These are phyloP conservation scores for Dendrolimus houi DNA, from an alignment of 2,888 invertebrate genomes.

Conservation along the genomic window DNA sequence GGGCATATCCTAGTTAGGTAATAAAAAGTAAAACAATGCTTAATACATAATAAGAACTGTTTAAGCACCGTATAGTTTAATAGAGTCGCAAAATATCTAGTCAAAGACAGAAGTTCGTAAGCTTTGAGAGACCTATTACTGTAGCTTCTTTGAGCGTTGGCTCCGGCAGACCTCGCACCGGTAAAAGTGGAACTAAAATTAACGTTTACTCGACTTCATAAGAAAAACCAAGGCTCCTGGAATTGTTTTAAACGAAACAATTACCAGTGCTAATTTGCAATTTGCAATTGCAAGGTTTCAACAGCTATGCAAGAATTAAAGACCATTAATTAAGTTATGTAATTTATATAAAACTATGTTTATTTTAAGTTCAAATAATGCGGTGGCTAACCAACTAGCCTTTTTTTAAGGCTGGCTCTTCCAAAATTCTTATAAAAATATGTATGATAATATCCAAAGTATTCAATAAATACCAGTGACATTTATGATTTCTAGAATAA, in stretches of 20 bases:
- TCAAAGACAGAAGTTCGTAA: constrained; percentile 1
- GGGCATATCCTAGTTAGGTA: too few species aligned
- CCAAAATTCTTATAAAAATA: too few species aligned
- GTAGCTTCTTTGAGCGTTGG: constrained; percentile 1
- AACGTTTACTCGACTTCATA: neutral
- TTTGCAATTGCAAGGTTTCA: neutral
- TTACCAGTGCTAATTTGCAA: neutral
- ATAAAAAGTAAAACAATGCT: neutral
- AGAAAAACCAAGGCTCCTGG: neutral
- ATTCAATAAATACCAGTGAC: too few species aligned
- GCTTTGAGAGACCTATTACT: constrained; percentile 2
- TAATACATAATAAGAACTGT: constrained; percentile 7
- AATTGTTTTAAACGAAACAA: too few species aligned
- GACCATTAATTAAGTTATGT: neutral
- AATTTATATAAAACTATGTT: neutral
- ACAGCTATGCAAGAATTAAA: neutral
- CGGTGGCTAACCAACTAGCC: too few species aligned
- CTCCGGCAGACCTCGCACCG: neutral
- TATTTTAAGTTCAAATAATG: too few species aligned
- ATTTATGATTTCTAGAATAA: too few species aligned
- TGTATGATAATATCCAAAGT: too few species aligned
- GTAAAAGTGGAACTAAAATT: neutral
- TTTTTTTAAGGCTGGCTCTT: too few species aligned
- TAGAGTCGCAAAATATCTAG: neutral
- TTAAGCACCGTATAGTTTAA: neutral